Percentiles rank a stretch among this genome's conserved stretches.
Evolutionary conservation across 2,888 invertebrate genomes (phyloP).

Genomic region (Ophioninae sp.): DNA sequence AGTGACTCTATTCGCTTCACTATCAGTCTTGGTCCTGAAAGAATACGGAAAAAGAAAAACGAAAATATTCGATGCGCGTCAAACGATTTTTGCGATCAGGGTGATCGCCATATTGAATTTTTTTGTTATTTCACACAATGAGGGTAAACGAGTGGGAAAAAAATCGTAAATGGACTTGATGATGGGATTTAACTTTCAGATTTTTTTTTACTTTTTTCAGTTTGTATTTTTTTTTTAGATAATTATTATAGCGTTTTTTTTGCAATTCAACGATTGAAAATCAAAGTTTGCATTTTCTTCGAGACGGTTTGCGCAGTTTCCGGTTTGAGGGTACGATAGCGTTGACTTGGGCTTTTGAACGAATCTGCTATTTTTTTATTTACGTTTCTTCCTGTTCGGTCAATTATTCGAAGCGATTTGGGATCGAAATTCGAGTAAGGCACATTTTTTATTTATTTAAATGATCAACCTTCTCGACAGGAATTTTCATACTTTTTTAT

Average conservation of each 20-base stretch:
- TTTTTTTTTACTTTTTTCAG: neutral
- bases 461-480: neutral
- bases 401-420: neutral
- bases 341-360: too few relatives aligned
- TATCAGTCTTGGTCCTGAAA: constrained; percentile 64
- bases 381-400: too few relatives aligned
- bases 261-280: neutral
- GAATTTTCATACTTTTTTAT: neutral
- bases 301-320: neutral
- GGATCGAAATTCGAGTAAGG: neutral
- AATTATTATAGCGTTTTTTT: neutral
- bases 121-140: neutral
- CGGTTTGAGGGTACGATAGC: neutral
- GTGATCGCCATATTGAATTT: neutral
- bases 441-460: neutral
- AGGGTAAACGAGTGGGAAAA: neutral
- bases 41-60: constrained; percentile 27
- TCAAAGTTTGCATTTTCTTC: neutral
- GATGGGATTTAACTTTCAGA: neutral
- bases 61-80: neutral
- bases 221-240: neutral
- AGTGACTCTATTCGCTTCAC: constrained; percentile 66
- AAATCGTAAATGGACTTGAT: neutral
- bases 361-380: too few relatives aligned
- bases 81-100: neutral